Base-by-base conservation (phyloP, 2,113 vertebrate genomes). In the Thalassoma bifasciatum region DNA sequence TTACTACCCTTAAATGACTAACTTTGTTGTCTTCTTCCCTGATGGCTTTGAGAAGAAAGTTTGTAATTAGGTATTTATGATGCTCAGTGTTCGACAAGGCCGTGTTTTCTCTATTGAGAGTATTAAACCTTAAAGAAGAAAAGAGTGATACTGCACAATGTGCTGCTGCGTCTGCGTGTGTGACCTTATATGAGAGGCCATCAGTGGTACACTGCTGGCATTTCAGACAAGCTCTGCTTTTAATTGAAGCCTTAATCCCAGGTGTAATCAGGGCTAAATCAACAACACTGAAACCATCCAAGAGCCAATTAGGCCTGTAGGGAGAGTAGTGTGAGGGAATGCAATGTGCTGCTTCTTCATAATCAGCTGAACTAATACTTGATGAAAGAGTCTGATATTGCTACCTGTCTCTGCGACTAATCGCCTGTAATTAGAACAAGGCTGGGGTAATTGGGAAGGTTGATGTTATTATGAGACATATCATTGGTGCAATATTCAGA, bases 1-100 rank as follows among this genome's bases (percentile, higher is more conserved):
- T 90, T 87, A 83, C 77, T 83, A 87, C 83, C 83, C 88, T 92
- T 91, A 88, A 90, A 89, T 88, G 78, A 90, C 79, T 89, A 85
- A 91, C 86, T 90, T 89, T 90, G 85, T 91, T 88, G 85, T 84
- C 85, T 87, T 84, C 80, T 76, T 88, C 88, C 86, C 90, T 71
- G 72, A 83, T 77, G 89, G 56, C 80, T 83, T 57, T 21, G 40
- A 77, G 75, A 86, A 79, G 66, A 83, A 84, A 86, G 79, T 84
- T 85, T 83, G 62, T 78, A 72, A 92, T 91, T 85, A 88, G 90
- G 83, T 90, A 92, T 93, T 91, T 84, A 91, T 91, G 78, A 85
- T 89, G 82, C 86, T 90, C 75, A 75, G 77, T 6, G 57, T 86
- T 83, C 66, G 66, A 75, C 82, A 72, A 80, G 79, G 84, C 82